Conservation (phyloP, 2,888 invertebrate species). For the Rhagonycha lutea region DNA sequence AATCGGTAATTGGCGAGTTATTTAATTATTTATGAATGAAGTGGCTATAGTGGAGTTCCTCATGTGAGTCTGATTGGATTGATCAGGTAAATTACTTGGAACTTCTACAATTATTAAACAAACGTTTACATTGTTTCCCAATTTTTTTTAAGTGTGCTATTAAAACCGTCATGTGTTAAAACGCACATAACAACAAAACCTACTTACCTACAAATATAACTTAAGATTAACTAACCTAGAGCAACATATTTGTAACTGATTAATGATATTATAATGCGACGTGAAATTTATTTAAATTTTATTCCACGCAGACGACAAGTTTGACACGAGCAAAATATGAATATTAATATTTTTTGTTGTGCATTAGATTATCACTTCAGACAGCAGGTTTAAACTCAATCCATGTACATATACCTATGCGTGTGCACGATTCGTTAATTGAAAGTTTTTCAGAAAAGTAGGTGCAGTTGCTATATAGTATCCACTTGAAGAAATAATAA, state of each 20-base stretch:
- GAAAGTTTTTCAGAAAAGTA: background rate
- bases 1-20: too few species aligned
- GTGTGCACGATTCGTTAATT: background rate
- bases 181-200: background rate
- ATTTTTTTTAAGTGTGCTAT: background rate
- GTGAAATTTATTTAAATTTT: background rate
- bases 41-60: background rate
- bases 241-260: background rate
- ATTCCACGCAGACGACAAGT: background rate
- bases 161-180: background rate
- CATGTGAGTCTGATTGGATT: background rate
- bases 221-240: background rate
- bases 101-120: background rate
- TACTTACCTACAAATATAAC: background rate
- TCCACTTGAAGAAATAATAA: background rate
- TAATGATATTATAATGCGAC: background rate
- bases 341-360: background rate
- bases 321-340: background rate
- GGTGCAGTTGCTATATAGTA: background rate
- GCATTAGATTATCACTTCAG: background rate
- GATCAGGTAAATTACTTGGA: background rate
- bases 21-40: too few species aligned
- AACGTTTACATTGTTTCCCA: background rate
- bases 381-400: background rate
- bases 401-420: background rate